Percentiles rank a stretch among this genome's conserved stretches.
These are phyloP conservation scores for Drosophila persimilis DNA, from an alignment of 1,140 invertebrate species.

Conservation along the genomic window DNA sequence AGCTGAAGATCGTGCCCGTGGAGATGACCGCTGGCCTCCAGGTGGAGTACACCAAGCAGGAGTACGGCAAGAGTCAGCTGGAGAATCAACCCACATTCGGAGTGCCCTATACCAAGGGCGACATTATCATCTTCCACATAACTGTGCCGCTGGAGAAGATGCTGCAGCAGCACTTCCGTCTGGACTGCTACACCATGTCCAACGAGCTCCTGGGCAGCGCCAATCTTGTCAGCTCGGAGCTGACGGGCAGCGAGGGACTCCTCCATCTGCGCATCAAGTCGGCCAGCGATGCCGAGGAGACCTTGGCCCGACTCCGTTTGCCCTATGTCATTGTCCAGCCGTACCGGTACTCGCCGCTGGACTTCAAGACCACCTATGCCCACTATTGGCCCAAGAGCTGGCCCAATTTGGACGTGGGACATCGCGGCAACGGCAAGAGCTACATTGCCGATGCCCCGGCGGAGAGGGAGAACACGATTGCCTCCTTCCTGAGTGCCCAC, in stretches of 20 bases:
- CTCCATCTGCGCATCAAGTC: slow-evolving; percentile 90
- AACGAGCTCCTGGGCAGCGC: slow-evolving; percentile 89
- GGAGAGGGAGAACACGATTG: slow-evolving; percentile 96
- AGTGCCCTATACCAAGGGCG: slow-evolving; percentile 66
- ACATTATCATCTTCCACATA: slow-evolving; percentile 76
- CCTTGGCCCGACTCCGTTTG: slow-evolving; percentile 87
- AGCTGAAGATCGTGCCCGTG: slow-evolving; percentile 66
- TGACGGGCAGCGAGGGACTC: slow-evolving; percentile 88
- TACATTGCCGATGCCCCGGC: slow-evolving; percentile 87
- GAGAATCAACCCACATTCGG: slow-evolving; percentile 60
- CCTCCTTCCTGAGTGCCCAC: slow-evolving; percentile 94
- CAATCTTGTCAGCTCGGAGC: slow-evolving; percentile 85
- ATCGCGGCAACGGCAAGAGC: slow-evolving; percentile 91
- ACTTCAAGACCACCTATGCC: slow-evolving; percentile 91
- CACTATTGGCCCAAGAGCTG: slow-evolving; percentile 93
- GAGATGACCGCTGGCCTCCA: slow-evolving; percentile 68
- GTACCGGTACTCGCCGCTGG: slow-evolving; percentile 88
- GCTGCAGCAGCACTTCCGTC: slow-evolving; percentile 51
- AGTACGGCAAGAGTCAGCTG: slow-evolving; percentile 69
- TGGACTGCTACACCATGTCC: slow-evolving; percentile 61
- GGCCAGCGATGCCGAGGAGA: slow-evolving; percentile 83
- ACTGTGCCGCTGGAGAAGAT: slow-evolving; percentile 84
- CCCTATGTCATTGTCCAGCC: slow-evolving; percentile 88
- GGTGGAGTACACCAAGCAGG: slow-evolving; percentile 70
- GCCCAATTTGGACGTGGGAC: slow-evolving; percentile 94